phyloP scores from a whole-genome alignment of 2,888 invertebrate species.

The Lithophane ornitopus region DNA sequence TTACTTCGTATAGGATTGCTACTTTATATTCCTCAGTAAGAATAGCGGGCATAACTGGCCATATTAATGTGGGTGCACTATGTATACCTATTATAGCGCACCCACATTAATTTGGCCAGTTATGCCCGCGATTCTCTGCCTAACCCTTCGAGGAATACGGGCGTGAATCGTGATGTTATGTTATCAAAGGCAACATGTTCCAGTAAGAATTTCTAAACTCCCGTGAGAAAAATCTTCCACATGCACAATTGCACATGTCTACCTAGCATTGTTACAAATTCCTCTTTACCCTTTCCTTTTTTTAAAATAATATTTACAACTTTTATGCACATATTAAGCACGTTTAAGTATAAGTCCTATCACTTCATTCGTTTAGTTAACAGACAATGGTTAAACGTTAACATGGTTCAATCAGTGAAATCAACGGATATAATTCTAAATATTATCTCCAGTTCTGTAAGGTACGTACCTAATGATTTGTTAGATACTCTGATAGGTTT shows the following conservation, averaged over 20 bases:
- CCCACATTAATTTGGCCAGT: too few relatives aligned
- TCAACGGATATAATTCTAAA: slow-evolving; percentile 2
- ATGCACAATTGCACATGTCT: background rate
- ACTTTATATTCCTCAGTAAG: background rate
- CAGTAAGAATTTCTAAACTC: background rate
- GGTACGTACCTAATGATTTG: slow-evolving; percentile 20
- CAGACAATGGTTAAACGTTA: background rate
- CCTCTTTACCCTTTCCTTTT: slow-evolving; percentile 15
- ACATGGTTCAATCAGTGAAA: background rate
- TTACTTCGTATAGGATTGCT: background rate
- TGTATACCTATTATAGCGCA: too few relatives aligned
- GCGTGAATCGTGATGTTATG: background rate
- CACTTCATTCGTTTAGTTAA: slow-evolving; percentile 8
- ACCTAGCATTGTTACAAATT: slow-evolving; percentile 35
- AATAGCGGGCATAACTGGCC: background rate
- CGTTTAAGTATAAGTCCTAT: background rate
- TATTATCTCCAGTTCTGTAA: background rate
- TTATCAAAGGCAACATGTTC: background rate
- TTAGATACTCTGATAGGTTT: background rate
- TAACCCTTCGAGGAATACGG: too few relatives aligned
- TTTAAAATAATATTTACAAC: slow-evolving; percentile 10
- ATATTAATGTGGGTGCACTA: background rate
- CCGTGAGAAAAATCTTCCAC: background rate
- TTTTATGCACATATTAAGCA: background rate
- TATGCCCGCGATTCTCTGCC: too few relatives aligned